Evolutionary conservation across 2,797 vertebrate species (phyloP).

Genomic region (Pangasius larnaudii): DNA sequence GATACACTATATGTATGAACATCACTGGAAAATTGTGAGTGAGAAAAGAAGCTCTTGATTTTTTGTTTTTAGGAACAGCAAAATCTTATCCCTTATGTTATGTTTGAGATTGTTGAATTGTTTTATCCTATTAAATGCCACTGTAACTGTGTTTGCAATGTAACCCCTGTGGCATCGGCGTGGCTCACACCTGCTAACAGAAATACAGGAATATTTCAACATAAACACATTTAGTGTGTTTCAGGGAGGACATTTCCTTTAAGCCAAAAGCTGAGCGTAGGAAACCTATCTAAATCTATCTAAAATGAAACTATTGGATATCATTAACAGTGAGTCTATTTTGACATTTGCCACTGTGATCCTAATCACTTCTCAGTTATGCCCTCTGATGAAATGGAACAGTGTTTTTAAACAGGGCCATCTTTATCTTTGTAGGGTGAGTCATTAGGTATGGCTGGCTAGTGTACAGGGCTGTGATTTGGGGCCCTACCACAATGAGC

Average conservation of each 20-base stretch:
- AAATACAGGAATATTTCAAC: background rate
- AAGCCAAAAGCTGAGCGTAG: background rate
- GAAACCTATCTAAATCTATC: background rate
- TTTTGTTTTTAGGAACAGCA: background rate
- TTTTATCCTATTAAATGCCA: background rate
- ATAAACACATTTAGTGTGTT: no score
- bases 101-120: background rate
- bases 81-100: background rate
- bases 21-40: background rate
- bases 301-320: conserved; percentile 14
- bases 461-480: conserved; percentile 46
- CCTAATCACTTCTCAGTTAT: conserved; percentile 57
- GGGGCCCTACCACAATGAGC: conserved; percentile 22
- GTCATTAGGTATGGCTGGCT: conserved; percentile 56
- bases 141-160: background rate
- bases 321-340: conserved; percentile 46
- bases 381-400: conserved; percentile 46
- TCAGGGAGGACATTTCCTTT: background rate
- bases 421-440: conserved; percentile 40
- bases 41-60: background rate
- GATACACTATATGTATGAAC: background rate
- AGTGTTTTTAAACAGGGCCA: conserved; percentile 43
- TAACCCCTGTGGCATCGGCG: background rate
- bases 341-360: conserved; percentile 46
- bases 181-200: background rate